Evolutionary conservation across 2,888 invertebrate species (phyloP), one percentile per base, ranked within the genome.

Genomic region (Dicranocentrus wangi): DNA sequence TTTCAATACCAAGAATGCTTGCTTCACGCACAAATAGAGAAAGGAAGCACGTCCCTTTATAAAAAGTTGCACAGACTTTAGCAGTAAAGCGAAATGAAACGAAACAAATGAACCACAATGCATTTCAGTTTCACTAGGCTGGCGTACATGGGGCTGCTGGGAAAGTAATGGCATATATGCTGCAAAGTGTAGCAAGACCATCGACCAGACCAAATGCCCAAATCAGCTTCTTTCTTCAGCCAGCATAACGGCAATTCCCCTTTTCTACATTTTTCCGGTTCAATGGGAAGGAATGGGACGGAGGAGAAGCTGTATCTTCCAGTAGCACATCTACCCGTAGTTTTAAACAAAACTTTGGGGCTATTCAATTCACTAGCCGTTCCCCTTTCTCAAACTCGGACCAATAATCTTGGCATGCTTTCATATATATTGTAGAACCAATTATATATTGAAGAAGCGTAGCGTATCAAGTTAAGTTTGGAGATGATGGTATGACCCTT

Each of bases 81-180:
- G 32, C n/a, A 47, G 51, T 68, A 69, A 61, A 69, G 69, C 47
- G 68, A 77, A 77, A 77, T 77, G 69, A 69, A 77, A 77, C 69
- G 69, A 77, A 77, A 61, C 69, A 77, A 77, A 77, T 77, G 77
- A 77, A 77, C 77, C 77, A 61, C 77, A 77, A 61, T 69, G 61
- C 77, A 69, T 77, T 32, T 3, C 5, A 42, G 15, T 76, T 66
- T 68, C 68, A 66, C 32, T 32, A 32, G 3, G 5, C 32, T 10
- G n/a, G n/a, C n/a, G n/a, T n/a, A n/a, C n/a, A n/a, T n/a, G 32
- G 10, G 32, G 5, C 3, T 32, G 32, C 32, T 32, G 32, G 32
- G 3, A 32, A n/a, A n/a, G n/a, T n/a, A n/a, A n/a, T n/a, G n/a
- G n/a, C n/a, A n/a, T n/a, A n/a, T n/a, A n/a, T n/a, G 32, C 32